Conservation (phyloP, 1,140 invertebrate species). For the Panagrolaimus sp. region DNA sequence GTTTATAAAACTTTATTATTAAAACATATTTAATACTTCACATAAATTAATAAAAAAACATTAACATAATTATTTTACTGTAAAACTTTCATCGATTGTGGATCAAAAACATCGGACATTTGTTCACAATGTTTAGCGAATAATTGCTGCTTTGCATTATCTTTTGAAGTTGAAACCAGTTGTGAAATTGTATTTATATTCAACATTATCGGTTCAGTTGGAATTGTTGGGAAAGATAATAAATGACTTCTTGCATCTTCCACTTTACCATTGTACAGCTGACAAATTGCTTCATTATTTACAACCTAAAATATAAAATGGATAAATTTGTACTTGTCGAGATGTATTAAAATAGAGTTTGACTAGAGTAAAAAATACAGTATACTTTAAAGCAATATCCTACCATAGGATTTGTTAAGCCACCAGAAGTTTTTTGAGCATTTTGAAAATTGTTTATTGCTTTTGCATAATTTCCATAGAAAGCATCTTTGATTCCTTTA, state of each 20-base stretch:
- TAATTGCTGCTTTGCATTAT: slow-evolving; percentile 18
- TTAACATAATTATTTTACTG: no score
- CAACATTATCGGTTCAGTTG: slow-evolving; percentile 23
- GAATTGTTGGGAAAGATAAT: slow-evolving; percentile 20
- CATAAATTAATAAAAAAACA: no score
- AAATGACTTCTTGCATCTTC: slow-evolving; percentile 32
- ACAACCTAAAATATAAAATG: not conserved
- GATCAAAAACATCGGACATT: slow-evolving; percentile 19
- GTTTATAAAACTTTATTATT: no score
- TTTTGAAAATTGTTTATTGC: slow-evolving; percentile 19
- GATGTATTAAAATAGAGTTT: not conserved
- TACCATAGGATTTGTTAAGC: slow-evolving; percentile 9
- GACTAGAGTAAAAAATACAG: slow-evolving; percentile 11
- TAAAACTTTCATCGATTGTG: slow-evolving; percentile 1
- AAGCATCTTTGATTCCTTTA: slow-evolving; percentile 16
- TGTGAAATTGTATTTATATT: slow-evolving; percentile 24
- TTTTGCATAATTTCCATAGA: slow-evolving; percentile 22
- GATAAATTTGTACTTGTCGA: not conserved
- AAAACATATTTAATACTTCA: no score
- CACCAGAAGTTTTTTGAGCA: slow-evolving; percentile 3
- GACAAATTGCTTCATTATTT: slow-evolving; percentile 25
- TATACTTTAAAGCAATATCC: slow-evolving; percentile 4
- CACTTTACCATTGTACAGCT: slow-evolving; percentile 27
- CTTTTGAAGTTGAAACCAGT: slow-evolving; percentile 10
- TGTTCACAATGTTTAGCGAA: slow-evolving; percentile 15